A percentile compares a stretch with the other conserved stretches of the same genome.
phyloP scores from a whole-genome alignment of 2,113 vertebrate genomes.

The Xiphophorus maculatus region DNA sequence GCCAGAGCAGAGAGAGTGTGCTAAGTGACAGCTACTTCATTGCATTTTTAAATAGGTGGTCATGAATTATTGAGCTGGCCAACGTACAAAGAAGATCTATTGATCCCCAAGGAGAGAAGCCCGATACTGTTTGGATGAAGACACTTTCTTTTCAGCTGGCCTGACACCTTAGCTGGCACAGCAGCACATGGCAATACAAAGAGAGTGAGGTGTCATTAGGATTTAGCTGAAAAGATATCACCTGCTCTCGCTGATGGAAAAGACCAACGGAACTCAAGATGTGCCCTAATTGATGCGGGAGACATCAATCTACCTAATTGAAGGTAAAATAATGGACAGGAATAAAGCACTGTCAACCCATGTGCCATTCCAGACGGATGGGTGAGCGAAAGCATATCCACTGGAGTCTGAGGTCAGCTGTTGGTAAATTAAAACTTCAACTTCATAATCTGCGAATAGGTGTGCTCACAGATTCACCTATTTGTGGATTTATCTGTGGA shows the following conservation, averaged over 20 bases:
- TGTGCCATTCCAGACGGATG: conserved; percentile 32
- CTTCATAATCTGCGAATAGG: neutral
- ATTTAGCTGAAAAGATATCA: conserved; percentile 57
- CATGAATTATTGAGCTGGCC: conserved; percentile 74
- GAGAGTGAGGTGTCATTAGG: conserved; percentile 61
- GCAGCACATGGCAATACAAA: conserved; percentile 62
- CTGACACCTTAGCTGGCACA: conserved; percentile 78
- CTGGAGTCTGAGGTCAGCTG: conserved; percentile 53
- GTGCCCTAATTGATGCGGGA: conserved; percentile 56
- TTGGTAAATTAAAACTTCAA: conserved; percentile 60
- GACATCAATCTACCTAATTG: conserved; percentile 72
- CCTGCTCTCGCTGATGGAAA: conserved; percentile 62
- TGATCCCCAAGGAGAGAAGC: conserved; percentile 71
- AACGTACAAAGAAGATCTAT: conserved; percentile 69
- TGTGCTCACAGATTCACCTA: no score
- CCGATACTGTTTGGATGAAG: conserved; percentile 66
- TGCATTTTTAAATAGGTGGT: conserved; percentile 78
- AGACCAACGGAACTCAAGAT: conserved; percentile 67
- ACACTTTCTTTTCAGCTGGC: conserved; percentile 84
- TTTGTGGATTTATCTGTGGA: no score
- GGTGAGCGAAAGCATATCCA: conserved; percentile 62
- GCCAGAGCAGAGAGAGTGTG: conserved; percentile 76
- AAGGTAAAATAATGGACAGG: conserved; percentile 50
- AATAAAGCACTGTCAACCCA: conserved; percentile 40
- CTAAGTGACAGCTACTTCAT: conserved; percentile 76